Conservation (phyloP, 92 coral and sea anemone species). For the Diadumene lineata region DNA sequence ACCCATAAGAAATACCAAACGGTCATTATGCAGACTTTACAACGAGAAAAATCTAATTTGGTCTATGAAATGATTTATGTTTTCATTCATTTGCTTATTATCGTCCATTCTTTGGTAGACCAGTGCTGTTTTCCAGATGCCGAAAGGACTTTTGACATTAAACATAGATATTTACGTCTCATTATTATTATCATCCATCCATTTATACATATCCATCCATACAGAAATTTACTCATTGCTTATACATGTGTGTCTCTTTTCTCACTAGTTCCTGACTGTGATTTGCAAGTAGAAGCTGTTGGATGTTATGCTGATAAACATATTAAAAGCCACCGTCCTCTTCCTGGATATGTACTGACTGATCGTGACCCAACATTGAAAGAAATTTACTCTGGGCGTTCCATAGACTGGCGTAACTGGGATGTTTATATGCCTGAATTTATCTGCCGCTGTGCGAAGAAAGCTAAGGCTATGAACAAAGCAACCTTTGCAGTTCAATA, state of each 20-base stretch:
- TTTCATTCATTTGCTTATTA: too few relatives aligned
- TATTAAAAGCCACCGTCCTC: constrained; percentile 41
- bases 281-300: constrained; percentile 58
- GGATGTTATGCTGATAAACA: constrained; percentile 74
- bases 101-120: too few relatives aligned
- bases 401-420: constrained; percentile 90
- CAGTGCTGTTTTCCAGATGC: too few relatives aligned
- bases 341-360: constrained; percentile 69
- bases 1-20: too few relatives aligned
- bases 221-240: too few relatives aligned
- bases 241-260: background rate
- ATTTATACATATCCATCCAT: too few relatives aligned
- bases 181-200: too few relatives aligned
- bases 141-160: too few relatives aligned
- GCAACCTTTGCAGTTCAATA: constrained; percentile 79
- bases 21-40: too few relatives aligned
- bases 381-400: constrained; percentile 44
- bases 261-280: constrained; percentile 59
- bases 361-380: constrained; percentile 51
- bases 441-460: constrained; percentile 82
- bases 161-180: too few relatives aligned
- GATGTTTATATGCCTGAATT: constrained; percentile 70
- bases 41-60: too few relatives aligned
- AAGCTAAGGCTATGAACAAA: constrained; percentile 55
- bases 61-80: too few relatives aligned